Percentiles rank a stretch among this genome's conserved stretches.
Conservation (phyloP, 2,797 vertebrate species). For the Danio tinwini region DNA sequence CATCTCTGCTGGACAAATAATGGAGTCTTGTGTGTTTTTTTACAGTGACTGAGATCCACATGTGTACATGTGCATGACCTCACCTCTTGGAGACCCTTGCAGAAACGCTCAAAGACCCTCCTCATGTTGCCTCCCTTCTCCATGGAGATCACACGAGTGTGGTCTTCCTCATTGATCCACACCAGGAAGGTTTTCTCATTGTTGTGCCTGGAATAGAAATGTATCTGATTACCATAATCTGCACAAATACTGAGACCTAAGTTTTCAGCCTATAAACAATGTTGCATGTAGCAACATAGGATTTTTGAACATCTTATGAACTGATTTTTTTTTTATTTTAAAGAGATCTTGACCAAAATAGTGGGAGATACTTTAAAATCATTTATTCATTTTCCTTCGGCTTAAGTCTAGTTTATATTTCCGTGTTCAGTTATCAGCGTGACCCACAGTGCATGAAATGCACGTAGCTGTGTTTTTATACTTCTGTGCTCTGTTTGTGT, state of each 20-base stretch:
- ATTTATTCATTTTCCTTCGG: too few species aligned
- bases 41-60: conserved; percentile 20
- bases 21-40: conserved; percentile 40
- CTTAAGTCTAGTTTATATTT: too few species aligned
- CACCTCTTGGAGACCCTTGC: conserved; percentile 92
- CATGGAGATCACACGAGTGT: conserved; percentile 98
- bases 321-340: neutral
- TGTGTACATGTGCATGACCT: conserved; percentile 11
- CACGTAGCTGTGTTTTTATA: too few species aligned
- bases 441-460: too few species aligned
- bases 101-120: conserved; percentile 96
- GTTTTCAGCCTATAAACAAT: neutral
- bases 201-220: conserved; percentile 86
- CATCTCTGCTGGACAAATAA: conserved; percentile 49
- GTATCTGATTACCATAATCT: neutral
- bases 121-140: conserved; percentile 99
- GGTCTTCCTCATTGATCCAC: conserved; percentile 98
- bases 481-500: too few species aligned
- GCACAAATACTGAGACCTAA: neutral
- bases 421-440: too few species aligned
- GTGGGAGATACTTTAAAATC: too few species aligned
- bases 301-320: neutral
- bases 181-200: conserved; percentile 96
- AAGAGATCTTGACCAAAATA: neutral
- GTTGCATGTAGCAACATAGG: neutral